Evolutionary conservation across 64 coral and sea anemone genomes (phyloP).

Genomic region (Acropora tenuis): DNA sequence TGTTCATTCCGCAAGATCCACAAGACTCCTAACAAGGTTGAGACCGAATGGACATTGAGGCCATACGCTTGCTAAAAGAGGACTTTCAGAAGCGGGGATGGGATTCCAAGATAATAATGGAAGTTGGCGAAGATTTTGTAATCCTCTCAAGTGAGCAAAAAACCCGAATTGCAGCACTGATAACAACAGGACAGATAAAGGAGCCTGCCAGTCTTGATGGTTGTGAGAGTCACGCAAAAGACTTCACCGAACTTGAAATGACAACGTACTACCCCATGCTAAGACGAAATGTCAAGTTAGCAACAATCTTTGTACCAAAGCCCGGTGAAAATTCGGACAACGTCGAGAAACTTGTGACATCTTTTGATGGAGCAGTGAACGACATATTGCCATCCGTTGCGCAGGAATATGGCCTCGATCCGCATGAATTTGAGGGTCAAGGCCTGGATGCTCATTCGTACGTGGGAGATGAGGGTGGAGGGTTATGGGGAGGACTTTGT

Average conservation of each 20-base stretch:
- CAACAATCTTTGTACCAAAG: conserved; percentile 42
- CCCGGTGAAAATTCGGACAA: not conserved
- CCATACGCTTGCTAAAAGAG: conserved; percentile 35
- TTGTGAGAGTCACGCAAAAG: conserved; percentile 44
- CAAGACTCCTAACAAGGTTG: not conserved
- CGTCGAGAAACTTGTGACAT: not conserved
- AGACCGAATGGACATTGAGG: conserved; percentile 27
- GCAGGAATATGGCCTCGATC: not conserved
- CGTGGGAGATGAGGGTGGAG: conserved; percentile 56
- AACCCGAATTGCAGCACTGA: not conserved
- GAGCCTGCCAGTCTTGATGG: conserved; percentile 38
- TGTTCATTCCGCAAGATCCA: conserved; percentile 39
- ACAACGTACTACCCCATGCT: conserved; percentile 51
- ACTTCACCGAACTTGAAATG: conserved; percentile 57
- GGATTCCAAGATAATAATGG: not conserved
- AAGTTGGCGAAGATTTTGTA: not conserved
- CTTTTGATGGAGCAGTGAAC: conserved; percentile 42
- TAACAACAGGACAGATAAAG: not conserved
- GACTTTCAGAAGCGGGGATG: not conserved
- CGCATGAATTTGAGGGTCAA: not conserved
- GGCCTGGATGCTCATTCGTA: conserved; percentile 36
- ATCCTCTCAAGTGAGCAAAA: conserved; percentile 5
- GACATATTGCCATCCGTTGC: conserved; percentile 10
- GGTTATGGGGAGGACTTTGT: conserved; percentile 32
- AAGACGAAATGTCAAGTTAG: conserved; percentile 53